Evolutionary conservation across 2,797 vertebrate species (phyloP).

Genomic region (Artibeus lituratus): DNA sequence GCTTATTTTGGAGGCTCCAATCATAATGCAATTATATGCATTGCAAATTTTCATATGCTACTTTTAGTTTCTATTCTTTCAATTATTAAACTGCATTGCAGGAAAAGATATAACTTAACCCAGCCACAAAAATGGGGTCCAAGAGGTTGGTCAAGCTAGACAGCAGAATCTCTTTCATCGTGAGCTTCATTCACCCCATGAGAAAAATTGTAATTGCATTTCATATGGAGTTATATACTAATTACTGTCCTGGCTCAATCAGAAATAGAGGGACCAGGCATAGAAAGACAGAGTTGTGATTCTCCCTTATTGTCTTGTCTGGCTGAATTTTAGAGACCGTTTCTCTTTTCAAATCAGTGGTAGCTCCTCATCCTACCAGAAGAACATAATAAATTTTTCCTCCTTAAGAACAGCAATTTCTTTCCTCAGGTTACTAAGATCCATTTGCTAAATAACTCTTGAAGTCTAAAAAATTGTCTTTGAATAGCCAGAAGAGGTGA

Average conservation of each 20-base stretch:
- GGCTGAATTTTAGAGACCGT: constrained; percentile 34
- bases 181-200: background rate
- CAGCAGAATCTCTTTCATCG: background rate
- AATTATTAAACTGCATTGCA: constrained; percentile 53
- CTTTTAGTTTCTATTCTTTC: constrained; percentile 13
- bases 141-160: constrained; percentile 5
- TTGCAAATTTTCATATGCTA: constrained; percentile 55
- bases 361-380: constrained; percentile 25
- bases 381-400: constrained; percentile 36
- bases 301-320: background rate
- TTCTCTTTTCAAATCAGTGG: constrained; percentile 41
- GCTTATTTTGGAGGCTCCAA: constrained; percentile 62
- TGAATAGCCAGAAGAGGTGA: constrained; percentile 48
- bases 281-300: background rate
- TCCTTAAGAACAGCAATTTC: constrained; percentile 54
- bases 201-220: background rate
- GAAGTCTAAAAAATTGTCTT: constrained; percentile 51
- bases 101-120: background rate
- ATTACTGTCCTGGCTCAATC: background rate
- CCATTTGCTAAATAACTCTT: constrained; percentile 62
- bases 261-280: background rate
- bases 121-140: background rate
- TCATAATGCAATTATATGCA: constrained; percentile 49
- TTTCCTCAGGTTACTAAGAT: constrained; percentile 43
- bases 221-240: background rate